Percentiles rank a stretch among this genome's conserved stretches.
Conservation (phyloP, 2,888 invertebrate species). For the Cryptocephalus primarius region DNA sequence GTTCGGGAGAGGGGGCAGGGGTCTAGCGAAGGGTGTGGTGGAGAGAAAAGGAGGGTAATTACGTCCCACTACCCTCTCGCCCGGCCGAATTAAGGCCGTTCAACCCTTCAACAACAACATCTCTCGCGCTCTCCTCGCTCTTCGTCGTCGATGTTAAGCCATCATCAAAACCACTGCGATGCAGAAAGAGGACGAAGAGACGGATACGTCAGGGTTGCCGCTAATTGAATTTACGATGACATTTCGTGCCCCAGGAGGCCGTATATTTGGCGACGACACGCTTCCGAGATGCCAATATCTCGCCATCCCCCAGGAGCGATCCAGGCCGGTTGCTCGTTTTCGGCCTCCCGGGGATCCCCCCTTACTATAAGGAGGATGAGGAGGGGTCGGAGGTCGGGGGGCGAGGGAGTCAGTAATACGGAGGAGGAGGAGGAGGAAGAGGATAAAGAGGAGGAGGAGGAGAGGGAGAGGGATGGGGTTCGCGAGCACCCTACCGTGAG, state of each 20-base stretch:
- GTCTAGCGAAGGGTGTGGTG: neutral
- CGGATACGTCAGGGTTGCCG: constrained; percentile 22
- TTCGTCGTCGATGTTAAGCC: neutral
- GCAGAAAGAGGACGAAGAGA: neutral
- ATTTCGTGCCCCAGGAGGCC: constrained; percentile 34
- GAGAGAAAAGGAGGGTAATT: neutral
- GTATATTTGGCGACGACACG: constrained; percentile 37
- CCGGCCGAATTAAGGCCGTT: neutral
- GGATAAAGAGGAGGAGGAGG: no score
- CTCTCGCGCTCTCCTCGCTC: neutral
- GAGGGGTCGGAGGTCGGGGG: no score
- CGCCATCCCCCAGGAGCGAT: constrained; percentile 33
- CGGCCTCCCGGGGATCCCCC: neutral
- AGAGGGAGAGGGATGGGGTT: neutral
- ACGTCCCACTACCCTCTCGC: neutral
- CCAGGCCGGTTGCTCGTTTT: constrained; percentile 2
- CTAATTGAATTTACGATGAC: constrained; percentile 39
- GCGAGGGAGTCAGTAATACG: no score
- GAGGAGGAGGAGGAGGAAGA: no score
- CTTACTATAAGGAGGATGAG: no score
- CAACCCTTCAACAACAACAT: neutral
- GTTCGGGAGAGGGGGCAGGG: neutral
- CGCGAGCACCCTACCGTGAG: neutral
- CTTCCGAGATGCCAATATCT: constrained; percentile 36
- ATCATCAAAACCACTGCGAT: neutral